Percentiles rank a stretch among this genome's conserved stretches.
Evolutionary conservation across 2,888 invertebrate species (phyloP).

Genomic region (Agrotis segetum): DNA sequence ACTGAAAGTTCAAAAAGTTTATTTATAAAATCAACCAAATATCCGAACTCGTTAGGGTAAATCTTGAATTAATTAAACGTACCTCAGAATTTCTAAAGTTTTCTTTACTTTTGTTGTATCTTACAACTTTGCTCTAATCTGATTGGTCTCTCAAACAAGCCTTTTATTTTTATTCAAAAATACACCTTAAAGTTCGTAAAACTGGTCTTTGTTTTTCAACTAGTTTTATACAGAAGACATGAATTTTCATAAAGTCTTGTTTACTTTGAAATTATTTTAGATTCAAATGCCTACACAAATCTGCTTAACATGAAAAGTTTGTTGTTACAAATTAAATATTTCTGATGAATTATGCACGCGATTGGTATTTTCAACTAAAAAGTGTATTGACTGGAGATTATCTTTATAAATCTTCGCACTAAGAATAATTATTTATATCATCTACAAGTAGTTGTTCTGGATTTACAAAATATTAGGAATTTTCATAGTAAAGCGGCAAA

Average conservation of each 20-base stretch:
- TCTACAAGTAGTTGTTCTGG: too few species aligned
- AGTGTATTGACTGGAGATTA: not conserved
- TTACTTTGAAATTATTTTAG: conserved; percentile 34
- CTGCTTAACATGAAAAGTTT: conserved; percentile 24
- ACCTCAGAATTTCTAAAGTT: conserved; percentile 34
- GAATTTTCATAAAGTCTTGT: conserved; percentile 40
- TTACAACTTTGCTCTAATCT: conserved; percentile 38
- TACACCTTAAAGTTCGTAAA: conserved; percentile 13
- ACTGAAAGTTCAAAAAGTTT: conserved; percentile 15
- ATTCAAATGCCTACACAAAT: conserved; percentile 1
- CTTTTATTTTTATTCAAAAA: conserved; percentile 35
- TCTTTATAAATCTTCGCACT: not conserved
- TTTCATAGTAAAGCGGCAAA: too few species aligned
- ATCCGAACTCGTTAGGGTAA: conserved; percentile 16
- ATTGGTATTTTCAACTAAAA: conserved; percentile 18
- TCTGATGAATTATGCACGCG: not conserved
- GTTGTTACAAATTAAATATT: conserved; percentile 16
- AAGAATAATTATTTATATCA: too few species aligned
- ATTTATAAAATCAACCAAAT: conserved; percentile 17
- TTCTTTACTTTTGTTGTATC: conserved; percentile 29
- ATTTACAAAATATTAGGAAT: too few species aligned
- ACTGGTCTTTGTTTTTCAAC: conserved; percentile 32
- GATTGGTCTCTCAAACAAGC: conserved; percentile 18
- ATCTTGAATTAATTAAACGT: conserved; percentile 39
- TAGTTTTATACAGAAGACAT: conserved; percentile 19